Percentiles rank a stretch among this genome's conserved stretches.
These are phyloP conservation scores for Scatophagus argus DNA, from an alignment of 2,113 vertebrate genomes.

Conservation along the genomic window DNA sequence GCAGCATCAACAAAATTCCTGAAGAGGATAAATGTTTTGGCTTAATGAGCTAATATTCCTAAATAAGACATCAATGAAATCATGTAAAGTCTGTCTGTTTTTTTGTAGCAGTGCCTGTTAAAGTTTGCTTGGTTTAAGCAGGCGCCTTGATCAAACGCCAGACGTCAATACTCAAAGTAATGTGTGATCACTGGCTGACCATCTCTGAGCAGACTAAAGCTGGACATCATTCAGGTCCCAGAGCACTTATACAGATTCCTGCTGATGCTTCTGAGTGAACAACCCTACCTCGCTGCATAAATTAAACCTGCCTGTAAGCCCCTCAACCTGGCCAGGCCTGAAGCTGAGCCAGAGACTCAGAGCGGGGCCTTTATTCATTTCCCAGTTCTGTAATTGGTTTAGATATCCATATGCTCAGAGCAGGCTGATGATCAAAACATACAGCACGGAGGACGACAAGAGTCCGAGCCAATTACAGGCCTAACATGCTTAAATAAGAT, in stretches of 20 bases:
- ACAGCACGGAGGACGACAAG: conserved; percentile 50
- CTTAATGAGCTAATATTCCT: conserved; percentile 16
- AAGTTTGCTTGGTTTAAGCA: neutral
- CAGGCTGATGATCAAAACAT: conserved; percentile 58
- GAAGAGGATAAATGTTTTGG: neutral
- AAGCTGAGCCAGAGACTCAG: conserved; percentile 21
- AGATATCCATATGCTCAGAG: conserved; percentile 63
- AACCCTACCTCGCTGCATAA: neutral
- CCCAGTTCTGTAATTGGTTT: conserved; percentile 44
- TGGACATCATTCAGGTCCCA: conserved; percentile 11
- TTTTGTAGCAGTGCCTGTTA: neutral
- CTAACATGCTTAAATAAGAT: conserved; percentile 10
- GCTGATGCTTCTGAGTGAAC: conserved; percentile 21
- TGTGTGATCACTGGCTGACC: conserved; percentile 15
- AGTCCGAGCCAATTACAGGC: conserved; percentile 59
- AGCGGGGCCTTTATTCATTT: conserved; percentile 50
- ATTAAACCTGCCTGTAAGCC: conserved; percentile 22
- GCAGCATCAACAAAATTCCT: conserved; percentile 8
- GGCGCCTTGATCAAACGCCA: neutral
- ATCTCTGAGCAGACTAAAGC: neutral
- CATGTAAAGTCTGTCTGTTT: neutral
- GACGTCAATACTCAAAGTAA: neutral
- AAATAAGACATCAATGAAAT: neutral
- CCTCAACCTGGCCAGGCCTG: conserved; percentile 43
- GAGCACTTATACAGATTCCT: conserved; percentile 33